A percentile compares a stretch with the other conserved stretches of the same genome.
phyloP scores from a whole-genome alignment of 2,113 vertebrate species.

The Morone chrysops region DNA sequence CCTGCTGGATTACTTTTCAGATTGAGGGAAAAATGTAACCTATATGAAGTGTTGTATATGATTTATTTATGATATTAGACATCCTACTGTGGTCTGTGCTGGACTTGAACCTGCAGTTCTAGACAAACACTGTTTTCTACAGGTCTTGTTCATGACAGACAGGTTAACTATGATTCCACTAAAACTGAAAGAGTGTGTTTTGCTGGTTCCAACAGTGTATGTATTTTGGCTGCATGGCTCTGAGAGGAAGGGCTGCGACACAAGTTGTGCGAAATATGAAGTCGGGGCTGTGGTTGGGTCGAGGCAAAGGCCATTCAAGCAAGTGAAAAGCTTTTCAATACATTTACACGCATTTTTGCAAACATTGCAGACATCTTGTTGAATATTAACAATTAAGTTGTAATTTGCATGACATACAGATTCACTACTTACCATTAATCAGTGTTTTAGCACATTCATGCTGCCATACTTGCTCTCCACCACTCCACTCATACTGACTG shows the following conservation, averaged over 20 bases:
- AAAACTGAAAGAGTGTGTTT: background rate
- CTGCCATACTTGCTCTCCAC: background rate
- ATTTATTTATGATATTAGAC: too few species aligned
- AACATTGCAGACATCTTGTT: too few species aligned
- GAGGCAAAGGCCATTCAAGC: background rate
- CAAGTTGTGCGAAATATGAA: background rate
- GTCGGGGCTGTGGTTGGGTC: background rate
- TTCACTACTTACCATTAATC: too few species aligned
- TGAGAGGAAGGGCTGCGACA: background rate
- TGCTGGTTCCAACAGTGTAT: background rate
- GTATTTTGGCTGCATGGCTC: too few species aligned
- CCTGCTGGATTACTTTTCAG: background rate
- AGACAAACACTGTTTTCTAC: too few species aligned
- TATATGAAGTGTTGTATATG: too few species aligned
- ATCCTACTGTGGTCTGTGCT: too few species aligned
- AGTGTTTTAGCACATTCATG: background rate
- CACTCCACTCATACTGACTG: background rate
- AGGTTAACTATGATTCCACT: too few species aligned
- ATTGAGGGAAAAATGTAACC: too few species aligned
- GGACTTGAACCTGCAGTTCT: too few species aligned
- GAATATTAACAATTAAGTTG: too few species aligned
- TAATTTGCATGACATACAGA: background rate
- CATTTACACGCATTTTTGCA: background rate
- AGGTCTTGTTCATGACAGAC: too few species aligned
- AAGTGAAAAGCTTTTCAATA: background rate